Percentiles rank a stretch among this genome's conserved stretches.
Evolutionary conservation across 2,113 vertebrate species (phyloP).

Genomic region (Opisthocomus hoazin): DNA sequence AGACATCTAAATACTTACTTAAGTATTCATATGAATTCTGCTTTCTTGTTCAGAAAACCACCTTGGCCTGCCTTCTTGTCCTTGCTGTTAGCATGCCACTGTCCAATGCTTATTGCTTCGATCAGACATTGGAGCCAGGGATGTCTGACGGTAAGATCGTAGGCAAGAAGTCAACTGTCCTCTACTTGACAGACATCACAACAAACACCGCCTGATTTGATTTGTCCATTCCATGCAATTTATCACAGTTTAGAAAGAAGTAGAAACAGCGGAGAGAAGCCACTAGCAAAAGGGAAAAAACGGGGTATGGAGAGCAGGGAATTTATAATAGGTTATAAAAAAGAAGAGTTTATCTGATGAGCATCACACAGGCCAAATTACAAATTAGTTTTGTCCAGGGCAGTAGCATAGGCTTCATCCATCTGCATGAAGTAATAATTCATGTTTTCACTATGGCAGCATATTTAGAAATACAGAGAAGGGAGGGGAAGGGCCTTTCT

Average conservation of each 20-base stretch:
- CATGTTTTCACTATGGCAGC: background rate
- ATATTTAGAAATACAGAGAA: background rate
- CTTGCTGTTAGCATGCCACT: background rate
- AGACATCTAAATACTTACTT: background rate
- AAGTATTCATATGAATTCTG: background rate
- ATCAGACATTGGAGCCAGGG: background rate
- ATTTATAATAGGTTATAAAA: background rate
- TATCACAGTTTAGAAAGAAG: background rate
- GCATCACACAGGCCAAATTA: background rate
- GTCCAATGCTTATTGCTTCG: background rate
- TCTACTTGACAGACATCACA: background rate
- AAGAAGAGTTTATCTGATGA: background rate
- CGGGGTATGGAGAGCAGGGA: background rate
- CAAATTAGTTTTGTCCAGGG: background rate
- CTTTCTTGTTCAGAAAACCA: constrained; percentile 16
- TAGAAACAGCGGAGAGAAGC: background rate
- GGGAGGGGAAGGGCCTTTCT: background rate
- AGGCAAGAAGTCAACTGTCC: background rate
- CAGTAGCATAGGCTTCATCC: background rate
- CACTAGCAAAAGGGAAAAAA: too few relatives aligned
- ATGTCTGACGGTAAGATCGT: background rate
- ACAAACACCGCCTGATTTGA: background rate
- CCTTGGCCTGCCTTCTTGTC: background rate
- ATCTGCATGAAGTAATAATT: background rate
- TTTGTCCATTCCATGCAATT: background rate